These are phyloP conservation scores for Rynchops niger DNA, from an alignment of 2,113 vertebrate genomes.

Conservation along the genomic window DNA sequence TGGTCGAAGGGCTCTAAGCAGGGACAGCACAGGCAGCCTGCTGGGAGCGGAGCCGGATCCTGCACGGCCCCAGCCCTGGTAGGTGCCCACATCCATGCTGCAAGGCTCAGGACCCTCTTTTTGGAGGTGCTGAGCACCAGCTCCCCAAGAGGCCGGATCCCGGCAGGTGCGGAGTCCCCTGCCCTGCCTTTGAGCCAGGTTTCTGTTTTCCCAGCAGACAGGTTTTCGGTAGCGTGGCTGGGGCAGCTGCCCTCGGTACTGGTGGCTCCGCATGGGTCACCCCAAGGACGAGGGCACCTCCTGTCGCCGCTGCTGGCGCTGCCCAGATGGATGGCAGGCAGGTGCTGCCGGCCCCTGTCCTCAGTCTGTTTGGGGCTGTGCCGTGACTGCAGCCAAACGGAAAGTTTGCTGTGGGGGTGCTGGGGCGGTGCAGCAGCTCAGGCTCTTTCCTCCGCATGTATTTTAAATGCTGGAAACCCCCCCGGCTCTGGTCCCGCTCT, in stretches of 20 bases:
- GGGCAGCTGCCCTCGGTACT: neutral
- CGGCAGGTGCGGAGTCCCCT: accelerated
- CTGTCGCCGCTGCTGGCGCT: neutral
- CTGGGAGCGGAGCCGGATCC: accelerated
- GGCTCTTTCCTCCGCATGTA: neutral
- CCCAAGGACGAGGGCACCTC: conserved; percentile 41
- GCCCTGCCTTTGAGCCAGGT: neutral
- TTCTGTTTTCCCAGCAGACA: neutral
- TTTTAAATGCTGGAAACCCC: conserved; percentile 47
- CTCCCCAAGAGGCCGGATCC: neutral
- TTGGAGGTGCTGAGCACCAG: neutral
- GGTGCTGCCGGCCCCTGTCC: conserved; percentile 6
- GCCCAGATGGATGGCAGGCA: conserved; percentile 18
- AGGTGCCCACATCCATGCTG: neutral
- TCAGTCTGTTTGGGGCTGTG: neutral
- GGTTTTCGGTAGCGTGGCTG: neutral
- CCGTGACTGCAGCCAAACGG: neutral
- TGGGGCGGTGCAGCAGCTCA: neutral
- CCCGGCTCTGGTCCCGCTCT: neutral
- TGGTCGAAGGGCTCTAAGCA: neutral
- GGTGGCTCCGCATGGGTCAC: neutral
- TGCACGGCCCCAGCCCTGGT: neutral
- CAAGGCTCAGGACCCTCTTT: neutral
- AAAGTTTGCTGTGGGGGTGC: neutral
- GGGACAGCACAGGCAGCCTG: neutral